Evolutionary conservation across 2,888 invertebrate genomes (phyloP).

Genomic region (Cephonodes hylas): DNA sequence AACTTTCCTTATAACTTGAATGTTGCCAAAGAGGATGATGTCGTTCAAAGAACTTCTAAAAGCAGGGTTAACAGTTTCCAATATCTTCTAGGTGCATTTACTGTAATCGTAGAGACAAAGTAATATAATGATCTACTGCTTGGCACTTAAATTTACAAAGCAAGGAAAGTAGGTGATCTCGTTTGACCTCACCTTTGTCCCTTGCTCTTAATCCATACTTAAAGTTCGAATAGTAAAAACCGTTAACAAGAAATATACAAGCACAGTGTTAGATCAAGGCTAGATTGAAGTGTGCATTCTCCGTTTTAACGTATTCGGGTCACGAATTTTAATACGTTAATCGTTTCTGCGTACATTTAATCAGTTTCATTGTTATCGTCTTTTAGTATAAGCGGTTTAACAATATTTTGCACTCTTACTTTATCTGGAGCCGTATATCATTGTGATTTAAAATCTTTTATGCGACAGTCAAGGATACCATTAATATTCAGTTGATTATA

Average conservation of each 20-base stretch:
- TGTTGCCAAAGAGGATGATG: too few species aligned
- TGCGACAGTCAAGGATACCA: neutral
- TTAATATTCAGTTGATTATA: neutral
- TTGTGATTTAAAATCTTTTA: neutral
- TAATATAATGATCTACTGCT: neutral
- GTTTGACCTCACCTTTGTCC: neutral
- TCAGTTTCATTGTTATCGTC: neutral
- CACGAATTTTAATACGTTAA: constrained; percentile 39
- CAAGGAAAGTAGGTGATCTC: neutral
- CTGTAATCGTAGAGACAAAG: neutral
- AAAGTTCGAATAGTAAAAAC: constrained; percentile 49
- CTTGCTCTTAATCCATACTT: neutral
- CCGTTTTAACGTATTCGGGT: constrained; percentile 33
- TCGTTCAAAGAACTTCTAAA: too few species aligned
- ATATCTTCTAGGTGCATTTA: neutral
- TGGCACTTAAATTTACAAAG: neutral
- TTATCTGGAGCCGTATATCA: too few species aligned
- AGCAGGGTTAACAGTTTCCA: neutral
- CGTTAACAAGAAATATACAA: constrained; percentile 59
- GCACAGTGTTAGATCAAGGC: constrained; percentile 49
- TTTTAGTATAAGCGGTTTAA: too few species aligned
- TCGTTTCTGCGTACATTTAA: neutral
- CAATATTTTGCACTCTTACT: too few species aligned
- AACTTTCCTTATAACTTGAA: too few species aligned
- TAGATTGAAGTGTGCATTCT: constrained; percentile 41